Evolutionary conservation across 1,140 invertebrate genomes (phyloP), one percentile per base, ranked within the genome.

Genomic region (Drosophila melanogaster): DNA sequence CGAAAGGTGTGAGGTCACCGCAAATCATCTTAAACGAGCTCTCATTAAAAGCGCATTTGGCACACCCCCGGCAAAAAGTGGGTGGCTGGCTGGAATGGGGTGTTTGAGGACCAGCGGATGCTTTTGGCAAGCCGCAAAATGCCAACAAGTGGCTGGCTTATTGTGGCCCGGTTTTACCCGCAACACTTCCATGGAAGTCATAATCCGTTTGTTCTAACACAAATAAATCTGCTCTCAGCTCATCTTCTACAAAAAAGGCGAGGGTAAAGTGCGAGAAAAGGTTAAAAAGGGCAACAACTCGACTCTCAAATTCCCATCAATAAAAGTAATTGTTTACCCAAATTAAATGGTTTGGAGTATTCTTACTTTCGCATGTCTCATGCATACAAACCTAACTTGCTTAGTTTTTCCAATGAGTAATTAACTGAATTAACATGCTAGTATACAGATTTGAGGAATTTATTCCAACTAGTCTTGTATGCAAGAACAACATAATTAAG

Each of bases 191-290:
- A 40, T 70, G 60, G 69, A 71, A 78, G 59, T 60, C 74, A 87
- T 81, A 73, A 78, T 65, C 43, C 55, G 59, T 75, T 76, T 67
- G 49, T 51, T 81, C 56, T 47, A 74, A 60, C 73, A 75, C 51
- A 85, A 70, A 78, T 86, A 85, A 85, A 81, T 85, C 81, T 61
- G 81, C 58, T 70, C 53, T 26, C 24, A 74, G 78, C 77, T 81
- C 53, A 61, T 58, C 55, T 53, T 56, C 15, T 35, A 33, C 22
- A 35, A 33, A 70, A 62, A 62, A 49, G 3, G 0, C 6, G 19
- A 47, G 41, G 19, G 33, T 2, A 49, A 40, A 47, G 58, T 57
- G 50, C 30, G 37, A 35, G n/a, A 24, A 10, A 30, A 33, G 10
- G 11, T 37, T 56, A 8, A 1, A 0, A 17, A 44, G 14, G 19